phyloP scores from a whole-genome alignment of 2,888 invertebrate genomes.

The Neelides folsomi region DNA sequence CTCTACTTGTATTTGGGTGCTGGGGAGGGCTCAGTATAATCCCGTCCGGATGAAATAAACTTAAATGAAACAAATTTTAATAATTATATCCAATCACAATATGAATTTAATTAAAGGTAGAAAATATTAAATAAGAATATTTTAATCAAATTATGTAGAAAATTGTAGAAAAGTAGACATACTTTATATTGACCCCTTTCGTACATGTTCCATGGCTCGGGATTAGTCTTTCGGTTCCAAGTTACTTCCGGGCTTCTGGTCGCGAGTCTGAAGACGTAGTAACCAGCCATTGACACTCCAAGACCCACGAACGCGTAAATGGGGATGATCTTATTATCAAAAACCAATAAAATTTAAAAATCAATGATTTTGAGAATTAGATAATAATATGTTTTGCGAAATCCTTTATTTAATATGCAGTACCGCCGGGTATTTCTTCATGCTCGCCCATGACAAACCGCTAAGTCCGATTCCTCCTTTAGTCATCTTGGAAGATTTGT shows the following conservation, averaged over 20 bases:
- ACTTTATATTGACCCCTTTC: conserved; percentile 24
- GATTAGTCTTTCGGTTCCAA: conserved; percentile 15
- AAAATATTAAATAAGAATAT: not conserved
- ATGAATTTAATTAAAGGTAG: not conserved
- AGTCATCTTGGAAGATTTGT: no score
- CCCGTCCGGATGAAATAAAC: conserved; percentile 12
- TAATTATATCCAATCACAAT: not conserved
- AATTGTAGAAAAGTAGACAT: not conserved
- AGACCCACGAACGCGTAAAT: conserved; percentile 21
- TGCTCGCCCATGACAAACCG: conserved; percentile 21
- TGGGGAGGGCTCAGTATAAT: conserved; percentile 7
- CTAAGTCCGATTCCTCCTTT: conserved; percentile 14
- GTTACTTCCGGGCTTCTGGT: conserved; percentile 23
- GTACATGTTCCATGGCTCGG: conserved; percentile 26
- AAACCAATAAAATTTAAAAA: not conserved
- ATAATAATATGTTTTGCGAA: not conserved
- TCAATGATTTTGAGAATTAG: not conserved
- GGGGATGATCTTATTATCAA: conserved; percentile 22
- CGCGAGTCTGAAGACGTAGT: conserved; percentile 17
- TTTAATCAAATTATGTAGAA: not conserved
- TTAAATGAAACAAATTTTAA: not conserved
- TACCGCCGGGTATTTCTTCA: conserved; percentile 31
- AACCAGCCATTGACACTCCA: conserved; percentile 12
- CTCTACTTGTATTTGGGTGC: conserved; percentile 11
- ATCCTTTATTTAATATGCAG: conserved; percentile 8